phyloP scores from a whole-genome alignment of 1,140 invertebrate genomes.

The Zeugodacus cucurbitae region DNA sequence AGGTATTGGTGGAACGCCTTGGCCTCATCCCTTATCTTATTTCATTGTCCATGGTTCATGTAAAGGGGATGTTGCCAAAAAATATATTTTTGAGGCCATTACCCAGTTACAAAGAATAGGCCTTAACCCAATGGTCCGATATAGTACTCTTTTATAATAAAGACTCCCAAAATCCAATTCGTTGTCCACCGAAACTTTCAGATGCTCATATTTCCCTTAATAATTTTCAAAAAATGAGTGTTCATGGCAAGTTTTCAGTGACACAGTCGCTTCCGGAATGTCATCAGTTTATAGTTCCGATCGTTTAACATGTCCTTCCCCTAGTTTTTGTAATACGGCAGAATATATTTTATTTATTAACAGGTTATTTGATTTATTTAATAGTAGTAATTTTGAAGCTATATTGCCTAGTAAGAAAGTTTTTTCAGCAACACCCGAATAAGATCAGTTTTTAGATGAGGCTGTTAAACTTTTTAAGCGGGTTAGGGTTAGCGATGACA shows the following conservation, averaged over 20 bases:
- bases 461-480: no score
- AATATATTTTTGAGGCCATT: slow-evolving; percentile 10
- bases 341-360: no score
- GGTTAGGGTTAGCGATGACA: no score
- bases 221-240: slow-evolving; percentile 27
- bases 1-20: background rate
- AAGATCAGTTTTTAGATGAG: no score
- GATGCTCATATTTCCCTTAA: background rate
- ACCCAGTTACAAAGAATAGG: background rate
- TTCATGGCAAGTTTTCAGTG: background rate
- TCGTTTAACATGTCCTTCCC: no score
- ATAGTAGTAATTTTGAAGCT: no score
- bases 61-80: background rate
- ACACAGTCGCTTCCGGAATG: background rate
- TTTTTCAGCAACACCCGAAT: no score
- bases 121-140: background rate
- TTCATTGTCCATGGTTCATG: background rate
- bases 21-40: no score
- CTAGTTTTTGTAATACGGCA: no score
- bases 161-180: slow-evolving; percentile 14
- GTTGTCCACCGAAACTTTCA: slow-evolving; percentile 1
- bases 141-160: slow-evolving; percentile 10
- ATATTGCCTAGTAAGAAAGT: no score
- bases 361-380: no score
- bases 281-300: background rate